These are phyloP conservation scores for Erynnis tages DNA, from an alignment of 2,888 invertebrate genomes.

Conservation along the genomic window DNA sequence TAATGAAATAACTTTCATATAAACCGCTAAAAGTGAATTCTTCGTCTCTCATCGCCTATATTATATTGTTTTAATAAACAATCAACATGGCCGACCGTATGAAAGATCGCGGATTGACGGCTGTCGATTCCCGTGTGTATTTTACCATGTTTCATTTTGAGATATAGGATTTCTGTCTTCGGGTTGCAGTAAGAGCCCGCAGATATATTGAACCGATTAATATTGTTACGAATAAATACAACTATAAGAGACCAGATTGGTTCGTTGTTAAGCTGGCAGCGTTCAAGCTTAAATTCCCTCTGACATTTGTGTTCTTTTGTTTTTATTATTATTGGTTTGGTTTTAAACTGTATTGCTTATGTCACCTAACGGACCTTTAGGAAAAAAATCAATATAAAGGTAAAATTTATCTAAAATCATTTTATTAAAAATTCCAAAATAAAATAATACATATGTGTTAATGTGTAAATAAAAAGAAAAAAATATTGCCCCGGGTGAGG, in stretches of 20 bases:
- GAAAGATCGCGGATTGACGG: slow-evolving; percentile 30
- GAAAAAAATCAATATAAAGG: no score
- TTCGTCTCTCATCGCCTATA: slow-evolving; percentile 34
- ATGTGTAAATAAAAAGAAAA: background rate
- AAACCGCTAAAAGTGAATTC: slow-evolving; percentile 28
- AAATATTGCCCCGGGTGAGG: slow-evolving; percentile 87
- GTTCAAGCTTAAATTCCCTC: no score
- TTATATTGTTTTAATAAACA: slow-evolving; percentile 38
- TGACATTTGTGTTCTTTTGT: background rate
- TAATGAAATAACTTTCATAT: background rate
- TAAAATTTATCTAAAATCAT: no score
- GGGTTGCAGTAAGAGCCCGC: slow-evolving; percentile 34
- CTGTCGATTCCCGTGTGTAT: slow-evolving; percentile 14
- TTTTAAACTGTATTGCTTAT: no score
- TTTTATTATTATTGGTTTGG: background rate
- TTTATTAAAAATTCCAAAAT: no score
- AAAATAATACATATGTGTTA: no score
- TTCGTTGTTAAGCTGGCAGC: no score
- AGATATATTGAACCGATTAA: slow-evolving; percentile 29
- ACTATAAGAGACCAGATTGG: background rate
- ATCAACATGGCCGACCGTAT: slow-evolving; percentile 26
- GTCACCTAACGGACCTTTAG: no score
- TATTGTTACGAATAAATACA: slow-evolving; percentile 7
- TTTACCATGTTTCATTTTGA: slow-evolving; percentile 13
- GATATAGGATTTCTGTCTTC: slow-evolving; percentile 34